A percentile compares a stretch with the other conserved stretches of the same genome.
Evolutionary conservation across 2,888 invertebrate species (phyloP).

Genomic region (Cephus spinipes): DNA sequence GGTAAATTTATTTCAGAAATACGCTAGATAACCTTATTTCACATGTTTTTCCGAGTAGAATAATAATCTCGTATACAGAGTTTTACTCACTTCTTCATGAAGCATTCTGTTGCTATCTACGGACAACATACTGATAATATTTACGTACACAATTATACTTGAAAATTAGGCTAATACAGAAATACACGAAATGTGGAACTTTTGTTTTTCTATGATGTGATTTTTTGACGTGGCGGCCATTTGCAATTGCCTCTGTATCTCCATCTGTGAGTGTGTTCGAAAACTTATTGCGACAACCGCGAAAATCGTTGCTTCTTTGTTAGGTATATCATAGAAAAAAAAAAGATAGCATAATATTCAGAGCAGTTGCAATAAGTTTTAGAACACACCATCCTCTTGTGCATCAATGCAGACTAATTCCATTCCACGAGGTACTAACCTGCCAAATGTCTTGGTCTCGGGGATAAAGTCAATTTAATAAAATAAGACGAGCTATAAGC

Average conservation of each 20-base stretch:
- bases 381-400: not conserved
- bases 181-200: conserved; percentile 19
- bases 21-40: not conserved
- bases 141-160: conserved; percentile 10
- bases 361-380: not conserved
- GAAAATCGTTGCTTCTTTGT: not conserved
- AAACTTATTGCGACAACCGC: not conserved
- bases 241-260: conserved; percentile 20
- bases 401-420: not conserved
- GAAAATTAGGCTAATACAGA: conserved; percentile 15
- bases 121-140: conserved; percentile 45
- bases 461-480: not conserved
- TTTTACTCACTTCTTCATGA: conserved; percentile 42
- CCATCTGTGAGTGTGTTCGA: conserved; percentile 6
- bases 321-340: not conserved
- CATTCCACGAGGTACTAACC: not conserved
- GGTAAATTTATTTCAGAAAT: not conserved
- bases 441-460: not conserved
- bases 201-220: conserved; percentile 25
- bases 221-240: conserved; percentile 34
- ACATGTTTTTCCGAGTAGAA: not conserved
- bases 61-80: not conserved
- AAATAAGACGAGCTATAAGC: not conserved
- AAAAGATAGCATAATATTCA: not conserved
- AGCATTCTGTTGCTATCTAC: conserved; percentile 39